These are phyloP conservation scores for Chymomyza fuscimana DNA, from an alignment of 2,888 invertebrate species.

Conservation along the genomic window DNA sequence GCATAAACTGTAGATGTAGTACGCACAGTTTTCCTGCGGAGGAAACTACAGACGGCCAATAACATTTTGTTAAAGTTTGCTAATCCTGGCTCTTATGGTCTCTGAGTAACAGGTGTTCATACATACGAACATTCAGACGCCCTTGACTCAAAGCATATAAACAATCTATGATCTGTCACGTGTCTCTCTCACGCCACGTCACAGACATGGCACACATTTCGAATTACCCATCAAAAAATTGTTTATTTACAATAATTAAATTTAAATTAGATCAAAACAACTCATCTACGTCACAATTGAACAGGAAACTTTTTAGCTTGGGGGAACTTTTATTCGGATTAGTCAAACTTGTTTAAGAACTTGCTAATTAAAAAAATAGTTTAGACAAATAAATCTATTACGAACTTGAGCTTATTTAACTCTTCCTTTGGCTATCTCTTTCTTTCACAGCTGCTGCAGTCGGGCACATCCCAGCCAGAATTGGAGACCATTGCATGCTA, in stretches of 20 bases:
- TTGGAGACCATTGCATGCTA: conserved; percentile 96
- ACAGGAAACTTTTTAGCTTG: background rate
- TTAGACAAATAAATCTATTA: background rate
- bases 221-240: background rate
- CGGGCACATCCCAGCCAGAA: conserved; percentile 90
- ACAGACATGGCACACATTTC: too few species aligned
- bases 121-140: too few species aligned
- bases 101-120: too few species aligned
- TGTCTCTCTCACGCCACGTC: too few species aligned
- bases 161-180: too few species aligned
- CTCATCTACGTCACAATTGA: background rate
- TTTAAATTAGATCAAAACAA: background rate
- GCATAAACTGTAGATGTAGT: too few species aligned
- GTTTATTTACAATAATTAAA: background rate
- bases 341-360: conserved; percentile 16
- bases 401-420: background rate
- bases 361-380: conserved; percentile 30
- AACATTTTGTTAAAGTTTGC: too few species aligned
- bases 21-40: too few species aligned
- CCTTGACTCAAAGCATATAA: too few species aligned
- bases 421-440: background rate
- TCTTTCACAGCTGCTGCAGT: conserved; percentile 81
- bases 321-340: conserved; percentile 3
- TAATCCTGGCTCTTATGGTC: too few species aligned
- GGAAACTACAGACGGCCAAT: too few species aligned